Evolutionary conservation across 1,140 invertebrate genomes (phyloP), one percentile per base, ranked within the genome.

Genomic region (Capitella teleta): DNA sequence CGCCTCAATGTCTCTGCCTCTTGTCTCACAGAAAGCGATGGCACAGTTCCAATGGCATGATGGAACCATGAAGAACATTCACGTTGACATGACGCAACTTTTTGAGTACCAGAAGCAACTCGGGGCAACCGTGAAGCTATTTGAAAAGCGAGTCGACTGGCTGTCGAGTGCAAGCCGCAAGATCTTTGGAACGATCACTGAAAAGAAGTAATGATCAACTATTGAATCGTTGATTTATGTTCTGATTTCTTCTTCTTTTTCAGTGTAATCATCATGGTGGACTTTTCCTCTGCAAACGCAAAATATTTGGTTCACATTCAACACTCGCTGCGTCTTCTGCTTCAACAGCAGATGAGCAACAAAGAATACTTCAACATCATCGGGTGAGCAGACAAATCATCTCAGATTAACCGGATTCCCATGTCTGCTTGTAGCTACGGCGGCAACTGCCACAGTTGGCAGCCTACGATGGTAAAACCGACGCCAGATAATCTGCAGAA

Each of bases 41-140:
- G 61, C 65, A 6, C 70, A 70, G 60, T 72, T 74, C 47, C 48
- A 61, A 14, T 74, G 71, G 71, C 63, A 68, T 57, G 71, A 74
- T 60, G 71, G 71, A 4, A 61, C 69, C 12, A 54, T 63, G 24
- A 72, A 66, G 54, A 74, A 74, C 54, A 59, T 74, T 28, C 71
- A 73, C 49, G 69, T 72, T 14, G 68, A 74, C 52, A 62, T 74
- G 62, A 59, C 64, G 1, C 58, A 65, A 49, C 51, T 74, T 37
- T 72, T 71, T 64, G 69, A 74, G 47, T 74, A 72, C 56, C 71
- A 74, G 59, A 72, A 72, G 55, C 62, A 67, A 45, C 58, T 74
- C 5, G 64, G 62, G 44, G 61, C 61, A 16, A 59, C 57, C 23
- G 71, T 73, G 4, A 57, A 60, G 26, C 47, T 72, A 47, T 71